Evolutionary conservation across 23 tunicate species (phyloP).

Genomic region (Ascidia mentula): DNA sequence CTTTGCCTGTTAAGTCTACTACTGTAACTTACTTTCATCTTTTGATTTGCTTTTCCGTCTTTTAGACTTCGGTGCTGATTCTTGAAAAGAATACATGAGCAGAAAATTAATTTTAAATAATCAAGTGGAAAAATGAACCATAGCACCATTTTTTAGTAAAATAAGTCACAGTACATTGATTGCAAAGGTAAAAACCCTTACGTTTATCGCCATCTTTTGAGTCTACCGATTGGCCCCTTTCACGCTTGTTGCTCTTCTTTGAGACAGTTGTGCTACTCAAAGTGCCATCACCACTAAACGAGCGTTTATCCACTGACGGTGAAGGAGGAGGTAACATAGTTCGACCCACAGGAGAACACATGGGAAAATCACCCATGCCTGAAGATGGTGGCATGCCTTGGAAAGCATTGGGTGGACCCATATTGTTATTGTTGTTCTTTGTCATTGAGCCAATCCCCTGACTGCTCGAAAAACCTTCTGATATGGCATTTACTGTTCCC

Average conservation of each 20-base stretch:
- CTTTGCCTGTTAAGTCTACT: neutral
- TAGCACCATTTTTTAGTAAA: too few species aligned
- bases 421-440: constrained; percentile 55
- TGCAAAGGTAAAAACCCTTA: neutral
- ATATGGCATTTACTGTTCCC: constrained; percentile 78
- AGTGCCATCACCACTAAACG: constrained; percentile 67
- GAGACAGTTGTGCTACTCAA: neutral
- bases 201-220: constrained; percentile 76
- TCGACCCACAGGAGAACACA: constrained; percentile 15
- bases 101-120: too few species aligned
- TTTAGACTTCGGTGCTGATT: constrained; percentile 62
- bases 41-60: constrained; percentile 84
- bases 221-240: constrained; percentile 74
- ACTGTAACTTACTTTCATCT: constrained; percentile 65
- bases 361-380: constrained; percentile 16
- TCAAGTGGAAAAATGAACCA: too few species aligned
- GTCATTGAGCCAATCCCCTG: constrained; percentile 18
- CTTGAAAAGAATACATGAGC: constrained; percentile 12
- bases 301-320: constrained; percentile 54
- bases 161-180: neutral
- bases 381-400: constrained; percentile 47
- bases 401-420: constrained; percentile 56
- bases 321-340: constrained; percentile 67
- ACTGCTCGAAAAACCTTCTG: constrained; percentile 34
- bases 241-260: constrained; percentile 55